Evolutionary conservation across 2,797 vertebrate genomes (phyloP).

Genomic region (Chelon auratus): DNA sequence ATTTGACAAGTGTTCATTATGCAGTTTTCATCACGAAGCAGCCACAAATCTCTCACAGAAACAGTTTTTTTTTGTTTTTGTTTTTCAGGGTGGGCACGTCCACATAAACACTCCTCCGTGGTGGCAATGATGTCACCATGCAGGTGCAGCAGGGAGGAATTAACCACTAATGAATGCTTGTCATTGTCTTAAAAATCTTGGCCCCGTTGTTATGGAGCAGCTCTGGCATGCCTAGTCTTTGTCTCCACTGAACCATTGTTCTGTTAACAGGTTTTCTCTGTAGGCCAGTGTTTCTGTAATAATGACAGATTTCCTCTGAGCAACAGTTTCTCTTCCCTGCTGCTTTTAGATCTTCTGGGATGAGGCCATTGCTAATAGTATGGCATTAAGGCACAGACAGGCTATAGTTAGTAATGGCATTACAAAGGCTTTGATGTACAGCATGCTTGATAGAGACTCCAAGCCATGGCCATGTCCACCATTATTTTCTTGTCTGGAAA

Average conservation of each 20-base stretch:
- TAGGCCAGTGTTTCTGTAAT: slow-evolving; percentile 43
- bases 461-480: slow-evolving; percentile 2
- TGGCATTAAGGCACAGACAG: slow-evolving; percentile 55
- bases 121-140: slow-evolving; percentile 59
- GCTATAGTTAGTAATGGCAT: slow-evolving; percentile 43
- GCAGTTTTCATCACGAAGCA: neutral
- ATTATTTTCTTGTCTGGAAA: slow-evolving; percentile 38
- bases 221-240: slow-evolving; percentile 29
- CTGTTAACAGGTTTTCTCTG: slow-evolving; percentile 28
- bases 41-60: slow-evolving; percentile 15
- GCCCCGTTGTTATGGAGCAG: slow-evolving; percentile 43
- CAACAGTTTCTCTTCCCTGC: slow-evolving; percentile 46
- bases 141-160: slow-evolving; percentile 73
- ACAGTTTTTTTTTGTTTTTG: slow-evolving; percentile 10
- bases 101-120: slow-evolving; percentile 15
- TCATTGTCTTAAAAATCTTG: slow-evolving; percentile 56
- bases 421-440: slow-evolving; percentile 54
- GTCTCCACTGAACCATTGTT: slow-evolving; percentile 45
- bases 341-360: slow-evolving; percentile 45
- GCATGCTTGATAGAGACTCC: slow-evolving; percentile 18
- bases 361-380: slow-evolving; percentile 48
- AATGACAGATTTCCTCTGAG: slow-evolving; percentile 56
- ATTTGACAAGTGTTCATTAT: neutral
- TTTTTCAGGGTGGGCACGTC: neutral
- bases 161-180: slow-evolving; percentile 71